These are phyloP conservation scores for Corvus moneduloides DNA, from an alignment of 2,113 vertebrate genomes.

Conservation along the genomic window DNA sequence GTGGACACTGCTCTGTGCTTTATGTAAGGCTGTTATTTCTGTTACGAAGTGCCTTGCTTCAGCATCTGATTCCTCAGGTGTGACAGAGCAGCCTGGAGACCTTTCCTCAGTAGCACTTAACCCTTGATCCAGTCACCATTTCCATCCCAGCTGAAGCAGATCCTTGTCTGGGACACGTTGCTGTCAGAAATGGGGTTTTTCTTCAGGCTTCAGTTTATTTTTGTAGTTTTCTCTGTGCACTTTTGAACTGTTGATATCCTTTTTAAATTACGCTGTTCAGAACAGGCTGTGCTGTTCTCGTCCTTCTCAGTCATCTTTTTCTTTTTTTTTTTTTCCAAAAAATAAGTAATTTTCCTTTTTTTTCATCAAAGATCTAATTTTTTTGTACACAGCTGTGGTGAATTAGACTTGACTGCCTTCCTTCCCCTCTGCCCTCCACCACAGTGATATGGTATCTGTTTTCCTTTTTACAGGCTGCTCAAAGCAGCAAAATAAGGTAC, in stretches of 20 bases:
- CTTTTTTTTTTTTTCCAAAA: neutral
- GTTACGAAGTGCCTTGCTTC: neutral
- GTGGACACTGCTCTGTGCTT: neutral
- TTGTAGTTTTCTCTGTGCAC: neutral
- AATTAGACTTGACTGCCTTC: slow-evolving; percentile 39
- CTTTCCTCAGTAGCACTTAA: neutral
- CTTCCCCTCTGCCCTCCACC: neutral
- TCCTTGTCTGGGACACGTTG: neutral
- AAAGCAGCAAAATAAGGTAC: slow-evolving; percentile 16
- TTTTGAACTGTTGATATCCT: slow-evolving; percentile 12
- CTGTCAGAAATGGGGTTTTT: neutral
- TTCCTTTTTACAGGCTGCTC: slow-evolving; percentile 10
- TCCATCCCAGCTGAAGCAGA: neutral
- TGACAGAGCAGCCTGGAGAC: neutral
- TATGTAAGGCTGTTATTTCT: neutral
- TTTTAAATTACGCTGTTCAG: neutral
- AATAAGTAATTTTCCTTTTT: neutral
- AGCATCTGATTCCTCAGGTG: neutral
- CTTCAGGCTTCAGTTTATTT: neutral
- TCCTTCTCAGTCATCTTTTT: neutral
- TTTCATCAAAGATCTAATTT: slow-evolving; percentile 4
- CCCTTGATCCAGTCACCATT: neutral
- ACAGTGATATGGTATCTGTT: neutral
- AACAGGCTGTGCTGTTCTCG: slow-evolving; percentile 42
- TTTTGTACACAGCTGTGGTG: slow-evolving; percentile 34